Base-by-base conservation (phyloP, 2,797 vertebrate species). In the Loriculus beryllinus region DNA sequence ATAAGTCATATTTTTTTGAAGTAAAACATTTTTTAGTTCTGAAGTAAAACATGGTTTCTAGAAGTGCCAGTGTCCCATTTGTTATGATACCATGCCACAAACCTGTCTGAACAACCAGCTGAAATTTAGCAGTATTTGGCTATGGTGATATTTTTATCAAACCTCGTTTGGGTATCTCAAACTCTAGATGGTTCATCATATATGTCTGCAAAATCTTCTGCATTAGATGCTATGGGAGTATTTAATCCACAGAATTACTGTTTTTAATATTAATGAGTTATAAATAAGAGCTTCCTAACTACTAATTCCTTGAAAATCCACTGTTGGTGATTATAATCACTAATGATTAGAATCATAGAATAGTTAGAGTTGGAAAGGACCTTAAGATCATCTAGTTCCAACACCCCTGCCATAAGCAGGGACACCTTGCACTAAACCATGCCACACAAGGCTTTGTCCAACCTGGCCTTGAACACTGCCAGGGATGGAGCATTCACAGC, bases 291-390 rank as follows among this genome's bases (percentile, higher is more conserved):
- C 85, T 90, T 97, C 95, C 96, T 96, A 92, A 90, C 85, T 83
- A 86, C 87, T 88, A 96, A 93, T 94, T 95, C 92, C 95, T 92
- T 90, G 79, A 96, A 96, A 95, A 95, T 91, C 92, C 68, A 94
- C 87, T 96, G 93, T 82, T 26, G 7, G 77, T 90, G 91, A 96
- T 95, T 88, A 93, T 88, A 93, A 94, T 90, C 74, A 77, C 87
- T 72, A 94, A 94, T 1, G 1, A 91, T 79, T 87, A 94, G 87
- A 93, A 31, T 52, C 17, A 29, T 51, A 18, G 18, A 49, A 51
- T 18, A 51, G 29, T 31, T 52, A 52, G 7, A 28, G 49, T 6
- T 19, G 49, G 49, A 52, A 31, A 31, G 51, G 11, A 31, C 51
- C 29, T 31, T 3, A 52, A 52, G 51, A 31, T 52, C 51, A 31